Percentiles rank a stretch among this genome's conserved stretches.
Conservation (phyloP, 2,888 invertebrate genomes). For the Dasysyrphus albostriatus region DNA sequence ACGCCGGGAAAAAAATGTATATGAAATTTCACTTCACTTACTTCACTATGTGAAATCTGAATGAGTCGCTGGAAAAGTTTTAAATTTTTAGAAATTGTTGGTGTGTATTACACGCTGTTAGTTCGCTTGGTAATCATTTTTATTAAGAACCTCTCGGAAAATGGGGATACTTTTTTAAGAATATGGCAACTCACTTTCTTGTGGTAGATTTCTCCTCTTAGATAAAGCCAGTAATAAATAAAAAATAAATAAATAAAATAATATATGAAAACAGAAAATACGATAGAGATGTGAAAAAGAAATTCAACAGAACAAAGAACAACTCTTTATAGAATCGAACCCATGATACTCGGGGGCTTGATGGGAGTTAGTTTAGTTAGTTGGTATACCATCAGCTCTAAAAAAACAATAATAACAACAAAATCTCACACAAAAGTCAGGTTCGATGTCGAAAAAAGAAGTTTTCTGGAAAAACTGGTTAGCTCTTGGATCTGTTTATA, state of each 20-base stretch:
- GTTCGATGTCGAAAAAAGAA: conserved; percentile 54
- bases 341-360: conserved; percentile 32
- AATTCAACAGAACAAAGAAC: conserved; percentile 63
- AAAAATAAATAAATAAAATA: conserved; percentile 14
- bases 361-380: conserved; percentile 39
- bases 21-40: too few relatives aligned
- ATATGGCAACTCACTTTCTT: conserved; percentile 21
- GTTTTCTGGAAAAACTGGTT: conserved; percentile 73
- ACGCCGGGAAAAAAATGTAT: too few relatives aligned
- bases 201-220: conserved; percentile 46
- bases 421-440: conserved; percentile 47
- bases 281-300: conserved; percentile 54
- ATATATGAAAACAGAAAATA: conserved; percentile 17
- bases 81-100: too few relatives aligned
- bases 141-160: too few relatives aligned
- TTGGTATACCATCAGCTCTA: background rate
- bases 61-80: too few relatives aligned
- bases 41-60: too few relatives aligned
- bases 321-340: conserved; percentile 60
- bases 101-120: too few relatives aligned
- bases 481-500: conserved; percentile 58
- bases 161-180: background rate
- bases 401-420: conserved; percentile 31
- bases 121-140: too few relatives aligned
- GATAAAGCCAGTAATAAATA: conserved; percentile 41